Percentiles rank a stretch among this genome's conserved stretches.
phyloP scores from a whole-genome alignment of 2,797 vertebrate species.

The Dendrocincla tyrannina region DNA sequence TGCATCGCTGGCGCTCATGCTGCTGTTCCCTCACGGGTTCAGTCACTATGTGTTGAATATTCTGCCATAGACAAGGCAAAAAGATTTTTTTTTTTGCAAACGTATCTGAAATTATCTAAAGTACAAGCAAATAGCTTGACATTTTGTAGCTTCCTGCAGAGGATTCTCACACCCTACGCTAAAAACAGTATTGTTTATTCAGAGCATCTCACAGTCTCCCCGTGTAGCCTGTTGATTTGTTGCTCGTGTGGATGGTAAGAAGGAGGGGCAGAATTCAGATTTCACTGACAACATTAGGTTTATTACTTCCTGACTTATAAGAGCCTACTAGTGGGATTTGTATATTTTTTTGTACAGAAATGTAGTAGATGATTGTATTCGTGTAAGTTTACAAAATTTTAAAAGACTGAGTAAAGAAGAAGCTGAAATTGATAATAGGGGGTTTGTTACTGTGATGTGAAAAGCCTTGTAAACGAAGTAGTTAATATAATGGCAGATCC shows the following conservation, averaged over 20 bases:
- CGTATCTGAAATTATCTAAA: background rate
- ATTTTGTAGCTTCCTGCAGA: conserved; percentile 31
- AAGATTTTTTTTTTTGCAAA: background rate
- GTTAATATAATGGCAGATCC: background rate
- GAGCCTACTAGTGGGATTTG: background rate
- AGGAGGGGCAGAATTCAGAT: conserved; percentile 3
- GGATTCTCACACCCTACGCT: conserved; percentile 17
- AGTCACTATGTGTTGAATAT: conserved; percentile 8
- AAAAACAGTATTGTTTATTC: conserved; percentile 14
- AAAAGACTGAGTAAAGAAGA: background rate
- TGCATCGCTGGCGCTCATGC: conserved; percentile 30
- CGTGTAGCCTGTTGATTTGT: background rate
- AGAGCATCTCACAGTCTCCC: background rate
- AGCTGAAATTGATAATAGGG: background rate
- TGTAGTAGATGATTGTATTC: background rate
- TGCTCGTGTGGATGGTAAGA: background rate
- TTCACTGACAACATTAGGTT: background rate
- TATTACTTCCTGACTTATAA: background rate
- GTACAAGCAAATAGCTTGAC: conserved; percentile 14
- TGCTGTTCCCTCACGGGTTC: conserved; percentile 16
- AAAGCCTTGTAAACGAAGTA: background rate
- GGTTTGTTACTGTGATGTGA: background rate
- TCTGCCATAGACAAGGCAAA: conserved; percentile 1
- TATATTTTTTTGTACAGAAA: background rate
- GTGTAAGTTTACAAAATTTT: background rate